These are phyloP conservation scores for Sitobion miscanthi DNA, from an alignment of 1,140 invertebrate species.

Conservation along the genomic window DNA sequence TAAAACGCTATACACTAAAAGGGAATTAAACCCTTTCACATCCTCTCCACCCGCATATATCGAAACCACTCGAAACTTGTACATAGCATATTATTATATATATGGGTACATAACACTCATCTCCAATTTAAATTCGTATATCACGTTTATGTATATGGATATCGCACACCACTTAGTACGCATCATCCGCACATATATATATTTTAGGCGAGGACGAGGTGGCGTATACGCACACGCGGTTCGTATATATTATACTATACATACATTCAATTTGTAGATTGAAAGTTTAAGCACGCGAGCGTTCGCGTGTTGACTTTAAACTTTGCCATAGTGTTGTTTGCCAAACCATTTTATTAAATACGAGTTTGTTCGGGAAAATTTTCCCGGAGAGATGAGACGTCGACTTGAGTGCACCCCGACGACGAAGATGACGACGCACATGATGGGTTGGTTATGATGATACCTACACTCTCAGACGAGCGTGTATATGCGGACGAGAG, in stretches of 20 bases:
- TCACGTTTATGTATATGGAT: neutral
- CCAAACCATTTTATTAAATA: constrained; percentile 11
- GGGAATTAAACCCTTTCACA: constrained; percentile 39
- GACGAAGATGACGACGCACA: neutral
- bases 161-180: neutral
- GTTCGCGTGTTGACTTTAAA: constrained; percentile 46
- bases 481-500: neutral
- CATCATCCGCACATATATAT: neutral
- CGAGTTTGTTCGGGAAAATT: neutral
- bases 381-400: neutral
- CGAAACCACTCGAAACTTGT: constrained; percentile 35
- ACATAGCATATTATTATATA: too few species aligned
- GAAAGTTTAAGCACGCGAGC: constrained; percentile 25
- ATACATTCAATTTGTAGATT: constrained; percentile 48
- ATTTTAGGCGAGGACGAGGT: neutral
- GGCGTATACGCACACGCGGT: neutral
- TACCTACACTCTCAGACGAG: neutral
- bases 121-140: constrained; percentile 44
- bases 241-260: too few species aligned
- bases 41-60: neutral
- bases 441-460: neutral
- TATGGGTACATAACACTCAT: constrained; percentile 35
- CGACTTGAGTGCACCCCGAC: constrained; percentile 1
- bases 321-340: constrained; percentile 46
- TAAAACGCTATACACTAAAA: constrained; percentile 35